Conservation (phyloP, 2,797 vertebrate species). For the Peromyscus aztecus region DNA sequence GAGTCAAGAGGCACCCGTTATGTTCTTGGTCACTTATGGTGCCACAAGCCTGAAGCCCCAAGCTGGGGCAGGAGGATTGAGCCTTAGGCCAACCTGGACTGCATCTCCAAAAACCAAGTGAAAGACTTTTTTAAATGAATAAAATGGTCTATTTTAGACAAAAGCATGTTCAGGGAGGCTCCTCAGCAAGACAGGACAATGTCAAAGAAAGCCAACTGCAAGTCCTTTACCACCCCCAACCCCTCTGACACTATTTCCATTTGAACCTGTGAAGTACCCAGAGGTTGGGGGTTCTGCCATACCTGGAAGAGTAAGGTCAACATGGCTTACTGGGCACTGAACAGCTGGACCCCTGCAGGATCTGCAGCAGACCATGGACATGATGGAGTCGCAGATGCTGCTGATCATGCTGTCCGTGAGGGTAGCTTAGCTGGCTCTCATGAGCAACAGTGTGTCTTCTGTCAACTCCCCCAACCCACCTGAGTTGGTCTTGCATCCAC, state of each 20-base stretch:
- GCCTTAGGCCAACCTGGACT: background rate
- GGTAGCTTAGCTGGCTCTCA: constrained; percentile 84
- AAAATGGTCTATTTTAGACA: constrained; percentile 73
- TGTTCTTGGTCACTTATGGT: too few species aligned
- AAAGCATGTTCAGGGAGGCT: background rate
- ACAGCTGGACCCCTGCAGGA: rapidly evolving
- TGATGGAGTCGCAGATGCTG: constrained; percentile 91
- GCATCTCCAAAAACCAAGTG: background rate
- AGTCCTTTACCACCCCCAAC: background rate
- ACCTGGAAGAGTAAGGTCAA: background rate
- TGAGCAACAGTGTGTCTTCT: too few species aligned
- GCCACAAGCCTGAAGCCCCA: background rate
- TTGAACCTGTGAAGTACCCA: background rate
- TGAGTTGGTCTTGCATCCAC: background rate
- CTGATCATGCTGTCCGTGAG: constrained; percentile 90
- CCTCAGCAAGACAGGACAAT: background rate
- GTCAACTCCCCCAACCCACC: background rate
- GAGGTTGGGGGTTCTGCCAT: background rate
- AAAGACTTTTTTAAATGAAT: background rate
- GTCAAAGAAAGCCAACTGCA: background rate
- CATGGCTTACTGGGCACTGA: background rate
- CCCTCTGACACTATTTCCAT: background rate
- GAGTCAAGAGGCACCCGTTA: background rate
- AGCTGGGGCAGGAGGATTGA: background rate
- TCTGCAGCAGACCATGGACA: constrained; percentile 52